These are phyloP conservation scores for Pelecanoides urinatrix DNA, from an alignment of 2,113 vertebrate species.

Conservation along the genomic window DNA sequence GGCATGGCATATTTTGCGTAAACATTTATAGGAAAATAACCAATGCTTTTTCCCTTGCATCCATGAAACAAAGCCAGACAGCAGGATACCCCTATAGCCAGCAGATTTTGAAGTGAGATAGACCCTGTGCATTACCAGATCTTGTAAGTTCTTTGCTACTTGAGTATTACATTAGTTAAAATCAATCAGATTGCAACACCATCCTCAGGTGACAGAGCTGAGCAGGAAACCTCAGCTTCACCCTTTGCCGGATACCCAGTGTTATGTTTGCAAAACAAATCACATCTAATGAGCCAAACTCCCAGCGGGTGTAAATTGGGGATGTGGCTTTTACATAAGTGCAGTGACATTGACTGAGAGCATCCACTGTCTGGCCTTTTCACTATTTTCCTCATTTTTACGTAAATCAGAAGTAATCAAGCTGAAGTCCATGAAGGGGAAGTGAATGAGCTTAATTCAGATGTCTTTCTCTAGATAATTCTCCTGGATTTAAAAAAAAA, in stretches of 20 bases:
- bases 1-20: not conserved
- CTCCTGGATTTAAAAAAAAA: not conserved
- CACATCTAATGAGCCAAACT: not conserved
- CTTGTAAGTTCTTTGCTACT: not conserved
- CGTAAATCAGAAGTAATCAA: not conserved
- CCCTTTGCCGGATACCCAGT: rapidly evolving
- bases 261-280: not conserved
- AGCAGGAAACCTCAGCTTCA: not conserved
- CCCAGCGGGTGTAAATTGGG: not conserved
- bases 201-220: not conserved
- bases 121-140: not conserved
- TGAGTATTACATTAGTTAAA: not conserved
- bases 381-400: not conserved
- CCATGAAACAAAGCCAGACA: not conserved
- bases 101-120: not conserved
- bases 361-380: not conserved
- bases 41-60: not conserved
- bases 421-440: not conserved
- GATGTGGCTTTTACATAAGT: not conserved
- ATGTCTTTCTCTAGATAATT: not conserved
- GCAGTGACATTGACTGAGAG: not conserved
- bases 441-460: not conserved
- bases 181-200: not conserved
- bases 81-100: not conserved
- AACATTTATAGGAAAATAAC: not conserved